phyloP scores from a whole-genome alignment of 2,797 vertebrate species.

The Bradypodion ventrale region DNA sequence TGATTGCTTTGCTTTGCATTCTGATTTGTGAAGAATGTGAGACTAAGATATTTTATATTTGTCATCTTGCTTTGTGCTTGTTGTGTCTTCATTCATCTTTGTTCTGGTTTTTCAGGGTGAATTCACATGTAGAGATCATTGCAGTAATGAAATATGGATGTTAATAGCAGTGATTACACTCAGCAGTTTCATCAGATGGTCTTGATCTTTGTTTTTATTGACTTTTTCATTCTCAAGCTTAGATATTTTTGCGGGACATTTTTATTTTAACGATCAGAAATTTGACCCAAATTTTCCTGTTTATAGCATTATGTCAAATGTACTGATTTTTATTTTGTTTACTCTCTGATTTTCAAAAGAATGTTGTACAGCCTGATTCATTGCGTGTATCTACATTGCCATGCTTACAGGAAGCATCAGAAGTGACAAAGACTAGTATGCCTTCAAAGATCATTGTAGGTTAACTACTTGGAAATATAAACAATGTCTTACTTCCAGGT shows the following conservation, averaged over 20 bases:
- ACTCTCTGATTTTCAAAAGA: too few relatives aligned
- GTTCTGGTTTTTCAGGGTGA: not conserved
- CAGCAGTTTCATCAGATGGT: not conserved
- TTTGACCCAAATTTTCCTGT: not conserved
- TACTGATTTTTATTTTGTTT: not conserved
- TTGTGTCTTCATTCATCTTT: not conserved
- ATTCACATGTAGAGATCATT: not conserved
- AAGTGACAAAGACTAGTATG: not conserved
- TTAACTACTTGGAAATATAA: not conserved
- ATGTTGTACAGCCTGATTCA: not conserved
- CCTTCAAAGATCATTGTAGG: not conserved
- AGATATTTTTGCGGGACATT: not conserved
- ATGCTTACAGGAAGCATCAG: not conserved
- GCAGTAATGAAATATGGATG: not conserved
- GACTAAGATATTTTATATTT: not conserved
- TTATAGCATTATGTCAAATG: not conserved
- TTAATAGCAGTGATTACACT: not conserved
- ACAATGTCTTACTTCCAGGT: not conserved
- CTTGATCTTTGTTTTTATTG: not conserved
- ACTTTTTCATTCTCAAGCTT: too few relatives aligned
- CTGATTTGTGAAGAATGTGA: constrained; percentile 7
- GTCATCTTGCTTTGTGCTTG: not conserved
- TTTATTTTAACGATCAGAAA: not conserved
- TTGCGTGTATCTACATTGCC: not conserved
- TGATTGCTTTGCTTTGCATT: too few relatives aligned